Evolutionary conservation across 2,888 invertebrate species (phyloP), one percentile per base, ranked within the genome.

Genomic region (Cheilosia pagana): DNA sequence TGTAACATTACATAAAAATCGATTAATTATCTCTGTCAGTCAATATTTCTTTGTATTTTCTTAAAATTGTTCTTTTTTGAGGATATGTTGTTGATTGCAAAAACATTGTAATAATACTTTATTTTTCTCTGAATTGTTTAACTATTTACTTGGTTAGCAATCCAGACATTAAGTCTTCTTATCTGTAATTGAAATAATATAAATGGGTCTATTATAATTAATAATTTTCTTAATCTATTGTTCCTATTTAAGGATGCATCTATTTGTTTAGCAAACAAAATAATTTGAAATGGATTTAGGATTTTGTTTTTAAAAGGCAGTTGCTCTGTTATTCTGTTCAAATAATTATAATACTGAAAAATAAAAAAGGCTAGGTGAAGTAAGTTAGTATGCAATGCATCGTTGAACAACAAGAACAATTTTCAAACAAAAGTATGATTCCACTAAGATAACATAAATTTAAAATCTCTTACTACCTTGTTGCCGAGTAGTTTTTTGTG

Each of bases 51-150:
- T n/a, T 45, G 19, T 45, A 16, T 45, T 45, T 45, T 7, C 19
- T 31, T 21, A 21, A 21, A 2, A 6, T 10, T 16, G 19, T 5
- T 28, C 12, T 55, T 35, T 16, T 28, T 19, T 35, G 55, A 19
- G 31, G 55, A 55, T 55, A 55, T 55, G 55, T 31, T 55, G 16
- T 31, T 55, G 55, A 55, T 35, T 31, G 19, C 43, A 31, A 31
- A 55, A 55, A 31, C 55, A 31, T 19, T 55, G 57, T 45, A 8
- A 45, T 45, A 35, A 39, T 19, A 57, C 35, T 57, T 57, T 35
- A 16, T 57, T 19, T 57, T 21, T 21, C 4, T 21, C 28, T 39
- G 16, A 45, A 45, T 45, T 31, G 19, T 57, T 1, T 31, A 19
- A 19, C 1, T 55, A 55, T 39, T 57, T 21, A 57, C 57, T 21